Evolutionary conservation across 2,888 invertebrate genomes (phyloP).

Genomic region (Hanleya hanleyi): DNA sequence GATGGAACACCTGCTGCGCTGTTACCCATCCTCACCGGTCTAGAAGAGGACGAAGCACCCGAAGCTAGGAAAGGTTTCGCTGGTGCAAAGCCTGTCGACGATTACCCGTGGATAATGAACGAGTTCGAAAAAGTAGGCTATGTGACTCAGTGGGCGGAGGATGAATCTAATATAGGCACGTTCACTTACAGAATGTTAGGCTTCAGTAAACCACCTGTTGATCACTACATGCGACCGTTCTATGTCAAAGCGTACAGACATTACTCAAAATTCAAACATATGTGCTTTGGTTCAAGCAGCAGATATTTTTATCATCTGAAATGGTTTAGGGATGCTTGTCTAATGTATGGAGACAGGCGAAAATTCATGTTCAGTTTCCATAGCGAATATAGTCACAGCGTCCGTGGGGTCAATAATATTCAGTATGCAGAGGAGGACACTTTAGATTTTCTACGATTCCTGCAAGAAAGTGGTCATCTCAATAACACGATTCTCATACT

Average conservation of each 20-base stretch:
- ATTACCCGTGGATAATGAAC: constrained; percentile 91
- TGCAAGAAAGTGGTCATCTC: constrained; percentile 78
- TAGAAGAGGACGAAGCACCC: constrained; percentile 86
- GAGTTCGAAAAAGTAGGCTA: constrained; percentile 78
- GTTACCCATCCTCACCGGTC: constrained; percentile 89
- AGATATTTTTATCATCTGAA: constrained; percentile 77
- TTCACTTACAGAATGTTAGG: constrained; percentile 94
- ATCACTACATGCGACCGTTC: constrained; percentile 91
- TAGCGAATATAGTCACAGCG: constrained; percentile 90
- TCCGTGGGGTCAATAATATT: constrained; percentile 84
- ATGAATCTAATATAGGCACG: constrained; percentile 87
- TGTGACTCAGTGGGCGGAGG: constrained; percentile 88
- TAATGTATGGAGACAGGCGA: constrained; percentile 80
- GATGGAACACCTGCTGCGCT: constrained; percentile 79
- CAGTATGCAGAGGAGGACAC: constrained; percentile 85
- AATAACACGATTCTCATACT: constrained; percentile 87
- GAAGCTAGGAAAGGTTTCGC: constrained; percentile 84
- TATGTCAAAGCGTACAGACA: constrained; percentile 78
- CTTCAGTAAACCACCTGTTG: constrained; percentile 87
- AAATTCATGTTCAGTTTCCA: constrained; percentile 92
- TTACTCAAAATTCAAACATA: constrained; percentile 35
- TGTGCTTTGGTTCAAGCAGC: constrained; percentile 83
- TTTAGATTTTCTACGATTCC: constrained; percentile 75
- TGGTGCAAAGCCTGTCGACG: constrained; percentile 80
- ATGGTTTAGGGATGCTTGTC: constrained; percentile 76